These are phyloP conservation scores for Phasianus colchicus DNA, from an alignment of 2,113 vertebrate species.

Conservation along the genomic window DNA sequence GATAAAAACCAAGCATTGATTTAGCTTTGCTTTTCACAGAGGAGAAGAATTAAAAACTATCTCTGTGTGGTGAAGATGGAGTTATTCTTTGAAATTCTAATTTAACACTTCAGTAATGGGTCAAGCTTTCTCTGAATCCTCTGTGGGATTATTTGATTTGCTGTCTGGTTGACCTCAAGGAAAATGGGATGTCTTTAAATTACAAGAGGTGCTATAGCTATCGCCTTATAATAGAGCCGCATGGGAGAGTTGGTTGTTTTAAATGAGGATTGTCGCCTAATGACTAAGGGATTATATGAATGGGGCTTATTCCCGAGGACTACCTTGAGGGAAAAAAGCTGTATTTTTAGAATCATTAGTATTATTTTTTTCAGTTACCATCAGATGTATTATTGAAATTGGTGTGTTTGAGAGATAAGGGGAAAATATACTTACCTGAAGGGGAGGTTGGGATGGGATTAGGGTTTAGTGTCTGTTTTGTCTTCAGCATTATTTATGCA, in stretches of 20 bases:
- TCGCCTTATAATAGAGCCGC: constrained; percentile 20
- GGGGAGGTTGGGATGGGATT: not conserved
- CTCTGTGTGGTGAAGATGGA: constrained; percentile 16
- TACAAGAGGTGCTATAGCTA: not conserved
- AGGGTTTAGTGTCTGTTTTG: not conserved
- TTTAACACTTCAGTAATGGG: constrained; percentile 60
- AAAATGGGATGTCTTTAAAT: constrained; percentile 59
- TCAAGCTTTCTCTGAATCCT: constrained; percentile 25
- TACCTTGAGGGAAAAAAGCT: not conserved
- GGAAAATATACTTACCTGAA: not conserved
- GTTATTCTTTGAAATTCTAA: constrained; percentile 62
- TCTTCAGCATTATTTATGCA: not conserved
- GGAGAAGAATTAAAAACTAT: constrained; percentile 53
- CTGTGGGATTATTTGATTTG: constrained; percentile 60
- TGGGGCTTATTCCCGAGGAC: not conserved
- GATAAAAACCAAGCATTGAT: constrained; percentile 35
- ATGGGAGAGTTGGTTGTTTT: constrained; percentile 7
- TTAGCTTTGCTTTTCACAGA: constrained; percentile 42
- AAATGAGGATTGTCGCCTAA: not conserved
- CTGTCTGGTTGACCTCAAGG: constrained; percentile 59
- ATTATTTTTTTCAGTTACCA: not conserved
- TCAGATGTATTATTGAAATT: not conserved
- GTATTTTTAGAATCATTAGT: not conserved
- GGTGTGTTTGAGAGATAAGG: not conserved
- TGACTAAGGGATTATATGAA: not conserved